phyloP scores from a whole-genome alignment of 1,140 invertebrate genomes.

The Caerostris darwini region DNA sequence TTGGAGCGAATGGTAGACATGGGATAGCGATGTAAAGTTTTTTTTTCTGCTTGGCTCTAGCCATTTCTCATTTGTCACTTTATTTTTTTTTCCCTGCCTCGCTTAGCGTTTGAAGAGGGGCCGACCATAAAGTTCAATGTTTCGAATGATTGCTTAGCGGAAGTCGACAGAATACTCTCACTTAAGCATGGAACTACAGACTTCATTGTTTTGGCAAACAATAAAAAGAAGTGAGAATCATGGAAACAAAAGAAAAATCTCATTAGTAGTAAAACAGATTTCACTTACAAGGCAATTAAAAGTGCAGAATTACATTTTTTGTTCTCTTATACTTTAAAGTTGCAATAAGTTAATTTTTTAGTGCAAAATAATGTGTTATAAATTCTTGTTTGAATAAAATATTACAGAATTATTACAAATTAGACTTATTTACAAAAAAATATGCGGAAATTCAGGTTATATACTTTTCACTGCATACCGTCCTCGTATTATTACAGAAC shows the following conservation, averaged over 20 bases:
- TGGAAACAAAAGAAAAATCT: background rate
- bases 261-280: too few relatives aligned
- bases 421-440: too few relatives aligned
- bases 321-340: too few relatives aligned
- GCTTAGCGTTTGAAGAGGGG: conserved; percentile 11
- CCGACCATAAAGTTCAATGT: conserved; percentile 39
- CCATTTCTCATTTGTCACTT: conserved; percentile 37
- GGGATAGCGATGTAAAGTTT: background rate
- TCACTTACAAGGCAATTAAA: too few relatives aligned
- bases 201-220: background rate
- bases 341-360: too few relatives aligned
- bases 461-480: too few relatives aligned
- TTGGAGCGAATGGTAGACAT: background rate
- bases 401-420: too few relatives aligned
- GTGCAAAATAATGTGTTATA: too few relatives aligned
- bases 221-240: background rate
- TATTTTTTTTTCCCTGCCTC: conserved; percentile 1
- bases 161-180: background rate
- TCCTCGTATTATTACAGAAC: too few relatives aligned
- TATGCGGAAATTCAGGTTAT: too few relatives aligned
- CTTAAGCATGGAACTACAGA: background rate
- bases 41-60: conserved; percentile 1
- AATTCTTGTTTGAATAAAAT: too few relatives aligned
- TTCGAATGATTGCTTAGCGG: conserved; percentile 20
- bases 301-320: too few relatives aligned